These are phyloP conservation scores for Lepidurus packardi DNA, from an alignment of 1,140 invertebrate genomes.

Conservation along the genomic window DNA sequence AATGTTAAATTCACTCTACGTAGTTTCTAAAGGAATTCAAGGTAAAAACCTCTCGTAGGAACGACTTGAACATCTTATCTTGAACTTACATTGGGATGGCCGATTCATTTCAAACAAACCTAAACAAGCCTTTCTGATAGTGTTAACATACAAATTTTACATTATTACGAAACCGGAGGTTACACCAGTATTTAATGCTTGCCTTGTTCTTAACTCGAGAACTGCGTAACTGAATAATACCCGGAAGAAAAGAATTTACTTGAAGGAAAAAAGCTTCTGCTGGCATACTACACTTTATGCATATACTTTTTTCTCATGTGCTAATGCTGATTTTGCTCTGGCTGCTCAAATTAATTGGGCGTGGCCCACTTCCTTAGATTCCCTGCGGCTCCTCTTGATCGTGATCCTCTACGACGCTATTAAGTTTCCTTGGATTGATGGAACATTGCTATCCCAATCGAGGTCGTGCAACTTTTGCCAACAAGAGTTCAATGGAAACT, in stretches of 20 bases:
- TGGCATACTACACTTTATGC: neutral
- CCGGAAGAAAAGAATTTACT: neutral
- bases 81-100: too few species aligned
- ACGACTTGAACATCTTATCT: too few species aligned
- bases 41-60: too few species aligned
- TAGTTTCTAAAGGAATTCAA: too few species aligned
- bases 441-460: slow-evolving; percentile 1
- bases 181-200: too few species aligned
- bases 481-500: neutral
- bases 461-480: slow-evolving; percentile 17
- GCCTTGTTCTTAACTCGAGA: too few species aligned
- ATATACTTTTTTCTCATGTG: neutral
- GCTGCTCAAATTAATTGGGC: slow-evolving; percentile 18
- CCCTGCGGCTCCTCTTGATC: slow-evolving; percentile 17
- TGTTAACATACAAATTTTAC: too few species aligned
- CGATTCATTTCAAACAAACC: too few species aligned
- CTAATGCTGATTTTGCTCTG: neutral
- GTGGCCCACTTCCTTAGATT: slow-evolving; percentile 18
- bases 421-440: slow-evolving; percentile 10
- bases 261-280: neutral
- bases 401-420: slow-evolving; percentile 15
- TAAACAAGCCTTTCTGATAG: too few species aligned
- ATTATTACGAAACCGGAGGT: too few species aligned
- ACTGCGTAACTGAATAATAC: neutral
- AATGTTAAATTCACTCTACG: too few species aligned